Base-by-base conservation (phyloP, 2,888 invertebrate species). In the Scelioninae gen. 1 region DNA sequence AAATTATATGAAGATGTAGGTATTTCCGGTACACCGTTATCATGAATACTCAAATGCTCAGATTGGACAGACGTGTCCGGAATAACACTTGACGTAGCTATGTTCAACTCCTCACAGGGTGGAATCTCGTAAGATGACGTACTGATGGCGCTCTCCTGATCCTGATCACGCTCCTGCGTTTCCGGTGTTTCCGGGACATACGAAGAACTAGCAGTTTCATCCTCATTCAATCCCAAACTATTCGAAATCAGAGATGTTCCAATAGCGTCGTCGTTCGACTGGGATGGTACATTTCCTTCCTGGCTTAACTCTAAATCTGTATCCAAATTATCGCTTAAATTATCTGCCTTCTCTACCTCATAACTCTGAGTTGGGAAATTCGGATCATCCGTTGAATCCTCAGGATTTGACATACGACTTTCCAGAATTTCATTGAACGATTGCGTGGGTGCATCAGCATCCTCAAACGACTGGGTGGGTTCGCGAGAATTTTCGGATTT, bases 181-280 rank as follows among this genome's bases (percentile, higher is more conserved):
- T 92, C 92, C 3, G 92, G 92, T 0, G 92, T 92, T 81, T 92
- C 92, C 2, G 92, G 92, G 0, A 92, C 91, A 34, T 92, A 92
- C 0, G 92, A 92, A 8, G 92, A 92, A 43, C 91, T 91, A 0
- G 92, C 92, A 0, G 91, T 92, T 58, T 92, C 92, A 51, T 92
- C 92, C 63, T 92, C 92, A 68, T 92, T 92, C 7, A 91, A 45
- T 5, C 88, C 89, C 0, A 89, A 88, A 84, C 91, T 91, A 53
- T 91, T 91, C 0, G 89, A 89, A 29, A 88, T 84, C 0, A 89
- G 89, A 0, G 90, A 91, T 0, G 91, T 91, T 6, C 91, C 91
- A 40, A 91, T 92, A 0, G 88, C 90, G 38, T 92, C 91, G 13
- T 92, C 92, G 49, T 92, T 92, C 0, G 92, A 92, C 31, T 92